Evolutionary conservation across 2,113 vertebrate genomes (phyloP).

Genomic region (Campylomormyrus tamandua): DNA sequence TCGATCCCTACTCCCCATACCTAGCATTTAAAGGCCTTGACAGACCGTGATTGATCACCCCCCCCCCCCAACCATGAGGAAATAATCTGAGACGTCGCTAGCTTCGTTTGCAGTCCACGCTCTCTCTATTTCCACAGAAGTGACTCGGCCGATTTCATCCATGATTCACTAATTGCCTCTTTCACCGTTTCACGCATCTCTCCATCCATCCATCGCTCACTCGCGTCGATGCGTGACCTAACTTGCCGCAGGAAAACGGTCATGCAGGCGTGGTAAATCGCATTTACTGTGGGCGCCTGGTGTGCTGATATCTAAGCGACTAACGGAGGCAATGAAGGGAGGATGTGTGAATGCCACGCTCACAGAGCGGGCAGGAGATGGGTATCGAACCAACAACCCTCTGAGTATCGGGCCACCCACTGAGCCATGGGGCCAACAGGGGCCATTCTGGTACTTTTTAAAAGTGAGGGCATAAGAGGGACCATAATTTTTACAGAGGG

Average conservation of each 20-base stretch:
- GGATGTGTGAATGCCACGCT: not conserved
- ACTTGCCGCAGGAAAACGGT: not conserved
- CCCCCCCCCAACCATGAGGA: not conserved
- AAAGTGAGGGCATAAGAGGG: not conserved
- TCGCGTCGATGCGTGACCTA: not conserved
- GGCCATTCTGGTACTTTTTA: not conserved
- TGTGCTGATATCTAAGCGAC: not conserved
- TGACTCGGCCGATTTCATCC: not conserved
- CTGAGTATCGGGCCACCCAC: not conserved
- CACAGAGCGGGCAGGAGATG: not conserved
- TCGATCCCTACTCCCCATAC: slow-evolving; percentile 43
- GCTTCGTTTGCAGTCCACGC: slow-evolving; percentile 34
- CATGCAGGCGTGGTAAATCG: not conserved
- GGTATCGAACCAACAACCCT: not conserved
- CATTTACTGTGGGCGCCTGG: not conserved
- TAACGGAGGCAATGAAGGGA: not conserved
- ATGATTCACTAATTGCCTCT: not conserved
- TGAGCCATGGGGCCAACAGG: not conserved
- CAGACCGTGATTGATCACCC: slow-evolving; percentile 43
- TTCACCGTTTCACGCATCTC: not conserved
- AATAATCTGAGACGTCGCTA: not conserved
- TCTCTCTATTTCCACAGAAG: not conserved
- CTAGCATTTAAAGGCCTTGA: slow-evolving; percentile 46
- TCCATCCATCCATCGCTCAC: not conserved
- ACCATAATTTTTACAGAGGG: not conserved